Conservation (phyloP, 2,113 vertebrate species). For the Emydura subglobosa region DNA sequence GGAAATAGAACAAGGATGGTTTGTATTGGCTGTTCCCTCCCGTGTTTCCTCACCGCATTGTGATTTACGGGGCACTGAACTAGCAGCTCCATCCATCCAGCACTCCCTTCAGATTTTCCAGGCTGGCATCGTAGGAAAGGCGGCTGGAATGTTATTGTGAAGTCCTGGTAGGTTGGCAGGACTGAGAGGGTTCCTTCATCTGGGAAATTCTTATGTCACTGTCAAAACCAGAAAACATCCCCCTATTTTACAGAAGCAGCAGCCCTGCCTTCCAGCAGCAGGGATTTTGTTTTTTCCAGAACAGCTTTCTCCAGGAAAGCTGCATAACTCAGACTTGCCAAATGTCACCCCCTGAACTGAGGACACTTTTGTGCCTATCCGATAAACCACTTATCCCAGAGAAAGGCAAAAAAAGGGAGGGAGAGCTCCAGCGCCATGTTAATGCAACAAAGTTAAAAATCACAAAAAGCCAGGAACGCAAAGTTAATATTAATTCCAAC, state of each 20-base stretch:
- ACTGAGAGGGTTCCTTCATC: conserved; percentile 63
- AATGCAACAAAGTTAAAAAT: background rate
- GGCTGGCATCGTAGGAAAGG: conserved; percentile 67
- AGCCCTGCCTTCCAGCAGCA: background rate
- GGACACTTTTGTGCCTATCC: background rate
- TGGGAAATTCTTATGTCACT: conserved; percentile 64
- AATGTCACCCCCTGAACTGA: background rate
- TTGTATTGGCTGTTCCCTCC: conserved; percentile 75
- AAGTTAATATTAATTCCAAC: background rate
- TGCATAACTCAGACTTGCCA: background rate
- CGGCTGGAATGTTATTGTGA: conserved; percentile 63
- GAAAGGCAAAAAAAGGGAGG: background rate
- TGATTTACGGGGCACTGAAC: conserved; percentile 59
- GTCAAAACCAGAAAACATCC: conserved; percentile 47
- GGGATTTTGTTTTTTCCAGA: conserved; percentile 14
- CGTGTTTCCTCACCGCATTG: conserved; percentile 68
- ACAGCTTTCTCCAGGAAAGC: conserved; percentile 41
- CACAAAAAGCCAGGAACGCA: background rate
- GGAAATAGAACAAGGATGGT: conserved; percentile 69
- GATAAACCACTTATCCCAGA: background rate
- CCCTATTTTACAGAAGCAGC: background rate
- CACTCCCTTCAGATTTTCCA: conserved; percentile 73
- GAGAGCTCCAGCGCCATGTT: background rate
- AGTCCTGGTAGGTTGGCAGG: conserved; percentile 7
- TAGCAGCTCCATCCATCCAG: conserved; percentile 55